Evolutionary conservation across 2,888 invertebrate species (phyloP), one percentile per base, ranked within the genome.

Genomic region (Deroplatys truncata): DNA sequence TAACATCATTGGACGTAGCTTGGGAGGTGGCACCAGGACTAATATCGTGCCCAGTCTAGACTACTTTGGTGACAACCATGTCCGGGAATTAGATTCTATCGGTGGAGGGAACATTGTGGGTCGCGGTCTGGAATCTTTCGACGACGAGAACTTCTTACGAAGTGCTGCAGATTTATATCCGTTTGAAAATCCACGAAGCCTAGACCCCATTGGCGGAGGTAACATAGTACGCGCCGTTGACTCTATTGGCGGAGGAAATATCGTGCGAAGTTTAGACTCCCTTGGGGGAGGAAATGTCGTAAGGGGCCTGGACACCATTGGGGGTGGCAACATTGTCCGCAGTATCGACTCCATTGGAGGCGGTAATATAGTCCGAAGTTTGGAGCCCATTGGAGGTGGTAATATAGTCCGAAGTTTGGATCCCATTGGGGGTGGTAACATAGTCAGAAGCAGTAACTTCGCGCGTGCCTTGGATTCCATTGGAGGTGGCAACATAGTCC

Each of bases 11-110:
- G 28, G 29, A 8, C 28, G 94, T 90, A 93, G 93, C 91, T 93
- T 94, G n/a, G 94, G 94, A 15, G 94, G 94, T 28, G 93, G 93
- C 0, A 94, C 94, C 91, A 92, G 94, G 9, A 92, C 94, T 0
- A 72, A 72, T 4, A 5, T 72, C 7, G 20, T 72, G 25, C 56
- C 56, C 16, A 86, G 35, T 7, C 7, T 88, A 5, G 90, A 90
- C 13, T 84, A 49, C 16, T 89, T 90, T n/a, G 91, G 90, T 25
- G 91, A 90, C 35, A 91, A 90, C 28, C 89, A 91, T 72, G 88
- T 92, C 84, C 90, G 92, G 83, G 94, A 93, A 91, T 92, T 95
- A 86, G 94, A 95, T 91, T 93, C 94, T 2, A 92, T 95, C 9
- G 95, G 93, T 1, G 92, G 93, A 88, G 94, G 94, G 20, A 94